These are phyloP conservation scores for Troglohyphantes excavatus DNA, from an alignment of 2,888 invertebrate species.

Conservation along the genomic window DNA sequence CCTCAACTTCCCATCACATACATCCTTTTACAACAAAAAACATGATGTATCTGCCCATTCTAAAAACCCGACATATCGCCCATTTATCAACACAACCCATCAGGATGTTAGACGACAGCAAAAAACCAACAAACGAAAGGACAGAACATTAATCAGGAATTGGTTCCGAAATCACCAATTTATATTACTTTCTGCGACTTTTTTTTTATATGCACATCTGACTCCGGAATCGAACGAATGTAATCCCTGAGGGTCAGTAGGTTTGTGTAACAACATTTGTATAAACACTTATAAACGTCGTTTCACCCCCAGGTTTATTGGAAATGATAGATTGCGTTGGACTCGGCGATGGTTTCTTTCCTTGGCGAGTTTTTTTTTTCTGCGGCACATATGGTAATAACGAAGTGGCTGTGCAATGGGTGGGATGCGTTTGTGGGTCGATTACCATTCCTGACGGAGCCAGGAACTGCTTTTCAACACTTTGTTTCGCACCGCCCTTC, in stretches of 20 bases:
- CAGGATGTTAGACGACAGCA: not conserved
- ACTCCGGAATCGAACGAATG: not conserved
- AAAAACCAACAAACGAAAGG: not conserved
- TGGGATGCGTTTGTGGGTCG: too few species aligned
- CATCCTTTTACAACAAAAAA: too few species aligned
- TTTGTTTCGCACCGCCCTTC: constrained; percentile 15
- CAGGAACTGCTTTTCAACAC: constrained; percentile 26
- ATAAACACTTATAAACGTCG: not conserved
- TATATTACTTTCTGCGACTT: not conserved
- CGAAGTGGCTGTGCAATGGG: not conserved
- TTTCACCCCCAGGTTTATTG: not conserved
- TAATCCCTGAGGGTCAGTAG: not conserved
- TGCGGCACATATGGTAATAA: not conserved
- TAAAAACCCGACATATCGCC: too few species aligned
- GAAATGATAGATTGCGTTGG: constrained; percentile 33
- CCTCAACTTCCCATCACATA: too few species aligned
- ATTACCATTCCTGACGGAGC: constrained; percentile 5
- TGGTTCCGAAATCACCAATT: constrained; percentile 25
- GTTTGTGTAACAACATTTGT: not conserved
- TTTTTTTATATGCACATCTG: not conserved
- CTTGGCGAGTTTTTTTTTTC: not conserved
- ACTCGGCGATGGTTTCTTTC: not conserved
- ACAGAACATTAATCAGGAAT: constrained; percentile 39
- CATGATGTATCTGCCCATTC: too few species aligned
- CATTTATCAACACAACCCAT: not conserved